Conservation (phyloP, 2,113 vertebrate species). For the Hepsetus odoe region DNA sequence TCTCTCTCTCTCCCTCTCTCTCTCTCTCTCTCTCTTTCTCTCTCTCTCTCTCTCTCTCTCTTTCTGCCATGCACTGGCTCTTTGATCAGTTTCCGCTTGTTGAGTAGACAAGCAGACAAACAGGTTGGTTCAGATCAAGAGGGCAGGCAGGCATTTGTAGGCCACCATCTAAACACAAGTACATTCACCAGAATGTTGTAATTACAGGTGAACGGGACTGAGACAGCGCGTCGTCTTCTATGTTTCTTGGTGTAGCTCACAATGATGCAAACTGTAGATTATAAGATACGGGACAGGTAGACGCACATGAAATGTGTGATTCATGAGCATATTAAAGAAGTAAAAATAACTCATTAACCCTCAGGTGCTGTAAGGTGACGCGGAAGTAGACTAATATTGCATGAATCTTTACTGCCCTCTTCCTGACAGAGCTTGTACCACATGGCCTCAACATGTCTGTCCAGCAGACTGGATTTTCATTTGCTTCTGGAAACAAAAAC, state of each 20-base stretch:
- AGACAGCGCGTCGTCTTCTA: too few relatives aligned
- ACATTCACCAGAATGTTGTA: too few relatives aligned
- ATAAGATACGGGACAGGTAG: background rate
- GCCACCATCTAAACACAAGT: too few relatives aligned
- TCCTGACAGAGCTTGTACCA: background rate
- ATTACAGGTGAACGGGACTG: too few relatives aligned
- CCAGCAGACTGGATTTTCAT: too few relatives aligned
- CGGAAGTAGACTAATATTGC: too few relatives aligned
- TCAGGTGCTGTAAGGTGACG: too few relatives aligned
- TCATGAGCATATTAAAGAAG: too few relatives aligned
- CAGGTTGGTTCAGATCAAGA: slow-evolving; percentile 66
- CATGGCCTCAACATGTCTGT: background rate
- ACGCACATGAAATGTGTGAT: background rate
- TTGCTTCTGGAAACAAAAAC: too few relatives aligned
- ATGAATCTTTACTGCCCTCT: slow-evolving; percentile 9
- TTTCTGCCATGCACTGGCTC: slow-evolving; percentile 7
- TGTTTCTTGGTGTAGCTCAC: too few relatives aligned
- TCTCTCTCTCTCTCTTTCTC: slow-evolving; percentile 25
- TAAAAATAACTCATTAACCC: too few relatives aligned
- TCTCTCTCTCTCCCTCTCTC: slow-evolving; percentile 11
- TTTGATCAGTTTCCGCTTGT: slow-evolving; percentile 75
- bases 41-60: slow-evolving; percentile 12
- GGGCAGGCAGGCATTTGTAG: too few relatives aligned
- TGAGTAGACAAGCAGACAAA: slow-evolving; percentile 66
- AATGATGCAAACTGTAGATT: slow-evolving; percentile 19